Evolutionary conservation across 2,797 vertebrate species (phyloP), one percentile per base, ranked within the genome.

Genomic region (Anguilla marmorata): DNA sequence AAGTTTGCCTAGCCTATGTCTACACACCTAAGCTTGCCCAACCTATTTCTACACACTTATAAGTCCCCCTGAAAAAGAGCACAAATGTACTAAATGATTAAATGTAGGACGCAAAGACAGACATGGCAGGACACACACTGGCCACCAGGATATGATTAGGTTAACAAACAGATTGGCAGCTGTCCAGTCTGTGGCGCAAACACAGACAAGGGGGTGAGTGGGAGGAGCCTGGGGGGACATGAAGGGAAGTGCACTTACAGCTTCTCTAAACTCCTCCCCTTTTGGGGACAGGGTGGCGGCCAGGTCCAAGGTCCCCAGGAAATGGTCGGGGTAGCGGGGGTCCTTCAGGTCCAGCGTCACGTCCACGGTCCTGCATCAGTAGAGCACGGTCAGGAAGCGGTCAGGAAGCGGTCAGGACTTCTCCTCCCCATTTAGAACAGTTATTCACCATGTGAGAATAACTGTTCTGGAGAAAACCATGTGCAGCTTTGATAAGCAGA

Each of bases 321-420:
- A 96, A 93, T 98, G 95, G 21, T 97, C 96, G 0, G 97, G 96
- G 89, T 96, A 95, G 66, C 96, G 97, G n/a, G 96, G 94, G 90
- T 99, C 98, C 90, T 96, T 97, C 93, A 99, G 94, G 79, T 93
- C 93, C 92, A 99, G 93, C 3, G 93, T 97, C 82, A 99, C 94
- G 79, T 97, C 96, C 45, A 95, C 94, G 54, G 93, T 91, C 92
- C 98, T 99, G 89, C 79, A 27, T 91, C 52, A 90, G 0, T 89
- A 92, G 63, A 5, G 6, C 37, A 80, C 41, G 21, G 41, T 45
- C 72, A 76, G 30, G 27, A 30, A 16, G 37, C 30, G 33, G 72
- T 37, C 33, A 37, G 30, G n/a, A 30, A 16, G 41, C 30, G 33
- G 72, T 37, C 72, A 76, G 30, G 69, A 19, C 16, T 0, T 6